Evolutionary conservation across 2,113 vertebrate species (phyloP).

Genomic region (Microtus oregoni): DNA sequence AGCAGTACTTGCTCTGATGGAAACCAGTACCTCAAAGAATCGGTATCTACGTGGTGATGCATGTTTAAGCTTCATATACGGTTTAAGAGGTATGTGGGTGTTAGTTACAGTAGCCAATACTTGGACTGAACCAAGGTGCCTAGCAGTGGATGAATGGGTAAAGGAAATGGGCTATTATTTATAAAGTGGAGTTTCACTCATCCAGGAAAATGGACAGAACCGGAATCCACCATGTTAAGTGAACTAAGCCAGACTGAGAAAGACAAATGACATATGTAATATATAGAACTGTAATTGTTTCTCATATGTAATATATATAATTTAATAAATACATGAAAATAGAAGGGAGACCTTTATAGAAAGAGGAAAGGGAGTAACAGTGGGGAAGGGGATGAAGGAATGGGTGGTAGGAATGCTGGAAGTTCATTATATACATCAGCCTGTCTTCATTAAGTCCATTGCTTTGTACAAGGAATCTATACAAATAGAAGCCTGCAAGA

Average conservation of each 20-base stretch:
- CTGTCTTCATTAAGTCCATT: not conserved
- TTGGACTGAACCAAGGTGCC: not conserved
- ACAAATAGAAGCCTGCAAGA: not conserved
- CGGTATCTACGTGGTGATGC: not conserved
- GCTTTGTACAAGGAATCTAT: not conserved
- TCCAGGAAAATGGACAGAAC: not conserved
- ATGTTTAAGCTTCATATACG: not conserved
- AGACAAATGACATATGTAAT: not conserved
- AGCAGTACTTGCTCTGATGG: not conserved
- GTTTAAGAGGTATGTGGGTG: not conserved
- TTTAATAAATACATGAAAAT: not conserved
- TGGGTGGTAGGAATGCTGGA: too few species aligned
- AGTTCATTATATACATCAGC: not conserved
- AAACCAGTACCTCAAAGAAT: not conserved
- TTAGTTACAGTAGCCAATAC: not conserved
- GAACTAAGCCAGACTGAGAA: not conserved
- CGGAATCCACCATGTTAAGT: not conserved
- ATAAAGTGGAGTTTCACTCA: not conserved
- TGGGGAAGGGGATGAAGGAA: too few species aligned
- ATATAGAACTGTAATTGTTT: not conserved
- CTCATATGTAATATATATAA: not conserved
- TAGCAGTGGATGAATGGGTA: not conserved
- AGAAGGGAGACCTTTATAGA: not conserved
- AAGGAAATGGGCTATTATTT: too few species aligned
- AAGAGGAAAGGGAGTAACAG: not conserved